Percentiles rank a stretch among this genome's conserved stretches.
Evolutionary conservation across 2,888 invertebrate species (phyloP).

Genomic region (Pecten maximus): DNA sequence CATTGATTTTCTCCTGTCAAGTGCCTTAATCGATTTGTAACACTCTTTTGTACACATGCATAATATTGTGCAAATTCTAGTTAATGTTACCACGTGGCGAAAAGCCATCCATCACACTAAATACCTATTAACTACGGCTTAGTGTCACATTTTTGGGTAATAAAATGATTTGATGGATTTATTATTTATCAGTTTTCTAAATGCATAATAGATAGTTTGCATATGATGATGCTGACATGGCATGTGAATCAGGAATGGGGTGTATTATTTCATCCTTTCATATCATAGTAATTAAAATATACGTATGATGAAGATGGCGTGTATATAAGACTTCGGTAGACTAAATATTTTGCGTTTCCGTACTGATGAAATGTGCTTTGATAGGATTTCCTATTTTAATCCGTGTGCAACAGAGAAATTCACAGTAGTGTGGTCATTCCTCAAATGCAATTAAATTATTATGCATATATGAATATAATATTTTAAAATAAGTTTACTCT

Average conservation of each 20-base stretch:
- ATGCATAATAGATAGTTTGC: not conserved
- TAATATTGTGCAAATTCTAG: constrained; percentile 6
- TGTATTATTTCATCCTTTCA: not conserved
- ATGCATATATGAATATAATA: too few relatives aligned
- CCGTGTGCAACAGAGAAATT: too few relatives aligned
- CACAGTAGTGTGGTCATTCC: too few relatives aligned
- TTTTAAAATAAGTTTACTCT: too few relatives aligned
- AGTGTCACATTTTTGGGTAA: not conserved
- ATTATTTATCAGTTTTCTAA: not conserved
- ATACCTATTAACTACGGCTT: not conserved
- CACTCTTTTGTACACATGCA: not conserved
- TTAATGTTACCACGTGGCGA: not conserved
- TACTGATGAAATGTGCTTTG: too few relatives aligned
- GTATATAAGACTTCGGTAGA: too few relatives aligned
- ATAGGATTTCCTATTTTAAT: too few relatives aligned
- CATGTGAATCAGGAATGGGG: not conserved
- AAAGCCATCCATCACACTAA: not conserved
- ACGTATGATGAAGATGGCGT: not conserved
- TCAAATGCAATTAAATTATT: too few relatives aligned
- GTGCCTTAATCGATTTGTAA: constrained; percentile 10
- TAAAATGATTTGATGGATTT: not conserved
- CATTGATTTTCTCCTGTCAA: constrained; percentile 9
- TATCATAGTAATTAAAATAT: not conserved
- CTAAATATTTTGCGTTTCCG: too few relatives aligned
- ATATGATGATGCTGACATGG: not conserved